Conservation (phyloP, 2,888 invertebrate genomes). For the Phengaris alcon region DNA sequence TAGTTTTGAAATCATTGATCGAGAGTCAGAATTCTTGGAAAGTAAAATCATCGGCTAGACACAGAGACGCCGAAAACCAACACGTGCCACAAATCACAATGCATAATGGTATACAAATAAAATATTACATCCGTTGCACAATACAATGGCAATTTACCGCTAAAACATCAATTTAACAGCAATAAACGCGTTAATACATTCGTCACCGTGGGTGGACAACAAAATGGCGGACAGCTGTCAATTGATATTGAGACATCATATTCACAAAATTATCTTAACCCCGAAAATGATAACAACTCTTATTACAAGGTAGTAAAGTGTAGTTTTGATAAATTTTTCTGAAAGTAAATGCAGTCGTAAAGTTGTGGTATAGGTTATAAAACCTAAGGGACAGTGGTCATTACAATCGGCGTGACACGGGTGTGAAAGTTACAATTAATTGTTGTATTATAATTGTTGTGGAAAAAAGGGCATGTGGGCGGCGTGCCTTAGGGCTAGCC, state of each 20-base stretch:
- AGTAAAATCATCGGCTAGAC: not conserved
- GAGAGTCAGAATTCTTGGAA: no score
- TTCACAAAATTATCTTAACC: conserved; percentile 39
- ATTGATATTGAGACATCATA: conserved; percentile 63
- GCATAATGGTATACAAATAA: conserved; percentile 14
- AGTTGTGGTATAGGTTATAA: conserved; percentile 29
- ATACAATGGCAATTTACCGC: conserved; percentile 41
- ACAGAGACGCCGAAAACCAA: not conserved
- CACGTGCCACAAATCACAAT: conserved; percentile 11
- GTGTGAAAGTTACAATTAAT: conserved; percentile 72
- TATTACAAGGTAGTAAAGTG: conserved; percentile 36
- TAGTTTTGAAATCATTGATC: no score
- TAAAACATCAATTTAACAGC: conserved; percentile 52
- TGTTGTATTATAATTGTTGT: conserved; percentile 70
- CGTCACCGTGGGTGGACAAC: conserved; percentile 57
- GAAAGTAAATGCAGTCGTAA: not conserved
- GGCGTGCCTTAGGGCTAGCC: conserved; percentile 32
- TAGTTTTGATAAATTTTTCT: conserved; percentile 36
- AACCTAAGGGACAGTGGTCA: conserved; percentile 57
- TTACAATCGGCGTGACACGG: conserved; percentile 50
- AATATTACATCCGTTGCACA: conserved; percentile 30
- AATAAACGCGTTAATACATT: conserved; percentile 48
- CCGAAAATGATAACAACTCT: not conserved
- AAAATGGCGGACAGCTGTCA: conserved; percentile 71
- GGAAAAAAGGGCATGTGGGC: conserved; percentile 61